Percentiles rank a stretch among this genome's conserved stretches.
These are phyloP conservation scores for Aphodius granarius DNA, from an alignment of 2,888 invertebrate species.

Conservation along the genomic window DNA sequence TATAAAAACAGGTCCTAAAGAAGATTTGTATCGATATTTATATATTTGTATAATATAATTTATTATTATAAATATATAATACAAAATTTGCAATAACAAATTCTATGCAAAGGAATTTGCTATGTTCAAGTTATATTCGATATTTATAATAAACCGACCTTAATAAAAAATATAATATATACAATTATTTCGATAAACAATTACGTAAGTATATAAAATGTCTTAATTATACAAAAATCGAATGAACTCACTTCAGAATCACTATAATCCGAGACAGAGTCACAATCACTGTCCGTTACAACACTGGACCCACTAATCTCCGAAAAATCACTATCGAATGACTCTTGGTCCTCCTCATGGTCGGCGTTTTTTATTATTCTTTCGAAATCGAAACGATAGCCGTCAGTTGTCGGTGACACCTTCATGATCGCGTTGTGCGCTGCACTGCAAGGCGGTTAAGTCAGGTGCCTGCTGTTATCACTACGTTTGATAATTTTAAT, in stretches of 20 bases:
- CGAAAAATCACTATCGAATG: neutral
- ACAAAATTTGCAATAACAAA: neutral
- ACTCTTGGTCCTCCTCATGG: neutral
- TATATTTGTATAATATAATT: too few relatives aligned
- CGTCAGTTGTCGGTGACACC: neutral
- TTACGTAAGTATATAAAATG: neutral
- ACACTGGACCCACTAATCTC: neutral
- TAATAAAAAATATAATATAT: neutral
- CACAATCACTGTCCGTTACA: constrained; percentile 12
- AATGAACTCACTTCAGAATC: neutral
- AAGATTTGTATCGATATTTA: too few relatives aligned
- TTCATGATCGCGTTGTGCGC: neutral
- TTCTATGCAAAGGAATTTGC: neutral
- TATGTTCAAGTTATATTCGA: neutral
- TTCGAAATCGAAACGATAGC: neutral
- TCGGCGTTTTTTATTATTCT: neutral
- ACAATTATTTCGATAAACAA: neutral
- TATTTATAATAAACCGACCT: neutral
- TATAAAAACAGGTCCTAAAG: too few relatives aligned
- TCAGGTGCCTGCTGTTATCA: neutral
- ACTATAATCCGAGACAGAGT: constrained; percentile 1
- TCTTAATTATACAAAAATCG: neutral
- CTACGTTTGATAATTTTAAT: neutral
- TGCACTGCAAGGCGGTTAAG: neutral
- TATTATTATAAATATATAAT: neutral